Evolutionary conservation across 53 echinoderm and acorn worm species (phyloP).

Genomic region (Echinarachnius parma): DNA sequence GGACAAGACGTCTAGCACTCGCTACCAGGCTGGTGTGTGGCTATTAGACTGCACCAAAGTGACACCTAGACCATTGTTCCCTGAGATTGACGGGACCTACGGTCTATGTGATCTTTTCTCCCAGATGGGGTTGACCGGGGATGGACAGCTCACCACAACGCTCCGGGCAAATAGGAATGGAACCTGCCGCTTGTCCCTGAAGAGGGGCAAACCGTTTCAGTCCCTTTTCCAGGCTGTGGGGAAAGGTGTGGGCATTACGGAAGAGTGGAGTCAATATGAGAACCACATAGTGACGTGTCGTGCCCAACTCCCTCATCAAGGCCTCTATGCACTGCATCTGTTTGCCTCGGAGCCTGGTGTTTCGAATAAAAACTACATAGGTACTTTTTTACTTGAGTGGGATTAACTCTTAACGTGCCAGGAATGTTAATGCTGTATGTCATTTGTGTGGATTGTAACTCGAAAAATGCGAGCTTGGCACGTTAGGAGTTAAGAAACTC

Average conservation of each 20-base stretch:
- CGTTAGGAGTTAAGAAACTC: too few relatives aligned
- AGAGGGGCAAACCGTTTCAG: background rate
- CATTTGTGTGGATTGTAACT: too few relatives aligned
- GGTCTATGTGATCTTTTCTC: background rate
- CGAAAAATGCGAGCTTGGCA: too few relatives aligned
- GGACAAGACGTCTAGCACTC: background rate
- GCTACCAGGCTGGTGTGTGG: constrained; percentile 23
- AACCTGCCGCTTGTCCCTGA: background rate
- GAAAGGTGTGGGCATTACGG: background rate
- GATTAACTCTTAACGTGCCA: too few relatives aligned
- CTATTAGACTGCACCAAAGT: constrained; percentile 6
- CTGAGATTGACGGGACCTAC: constrained; percentile 4
- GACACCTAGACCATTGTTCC: constrained; percentile 3
- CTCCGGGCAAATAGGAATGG: background rate
- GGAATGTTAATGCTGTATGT: too few relatives aligned
- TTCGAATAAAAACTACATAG: background rate
- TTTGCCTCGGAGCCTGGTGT: background rate
- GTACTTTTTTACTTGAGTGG: constrained; percentile 21
- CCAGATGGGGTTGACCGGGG: constrained; percentile 10
- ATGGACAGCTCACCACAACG: background rate
- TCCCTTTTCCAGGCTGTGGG: background rate
- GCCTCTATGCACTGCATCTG: background rate
- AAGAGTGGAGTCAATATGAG: background rate
- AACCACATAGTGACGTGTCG: background rate
- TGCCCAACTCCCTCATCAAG: constrained; percentile 4